Base-by-base conservation (phyloP, 37 sponge, comb jelly and placozoan species). In the Chondrilla cf. caribensis region DNA sequence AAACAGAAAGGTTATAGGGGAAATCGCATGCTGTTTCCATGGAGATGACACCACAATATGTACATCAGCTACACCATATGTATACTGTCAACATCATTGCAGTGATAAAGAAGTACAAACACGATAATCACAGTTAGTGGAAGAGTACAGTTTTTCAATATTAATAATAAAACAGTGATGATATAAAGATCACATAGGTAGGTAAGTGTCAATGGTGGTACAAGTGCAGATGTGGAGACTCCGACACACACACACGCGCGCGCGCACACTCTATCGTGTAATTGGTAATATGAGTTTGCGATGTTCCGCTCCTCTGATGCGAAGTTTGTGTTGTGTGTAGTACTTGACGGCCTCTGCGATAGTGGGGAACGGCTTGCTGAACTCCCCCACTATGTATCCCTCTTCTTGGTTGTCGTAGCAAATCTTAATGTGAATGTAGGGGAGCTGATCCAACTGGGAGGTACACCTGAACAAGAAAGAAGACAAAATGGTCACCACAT, bases 371-470 rank as follows among this genome's bases (percentile, higher is more conserved):
- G 87, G 88, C 60, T 82, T 82, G 82, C 94, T 93, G 83, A 90
- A 90, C 83, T 93, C 90, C 2, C 94, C 94, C 42, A 93, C 44
- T 8, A 93, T 87, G 58, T 85, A 93, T 44, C 88, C 83, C 6
- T 62, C 29, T 5, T 36, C 42, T 19, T 64, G 58, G 2, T 33
- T 58, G 28, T 82, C 85, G 28, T 62, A 66, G 32, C 40, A 70
- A 55, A 93, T 81, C 54, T 85, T 87, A 8, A 93, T 78, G 72
- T 93, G 94, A 54, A 89, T 83, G 67, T 83, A 89, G 0, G 32
- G 79, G 1, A 55, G 38, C 22, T 8, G 32, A 2, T 79, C 59
- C 36, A 8, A 14, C 21, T 79, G 59, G 1, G 79, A 14, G 2
- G 79, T 43, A 35, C 79, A 79, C 36, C 76, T 79, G 32, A 25